phyloP scores from a whole-genome alignment of 1,140 invertebrate species.

The Temnothorax curvispinosus region DNA sequence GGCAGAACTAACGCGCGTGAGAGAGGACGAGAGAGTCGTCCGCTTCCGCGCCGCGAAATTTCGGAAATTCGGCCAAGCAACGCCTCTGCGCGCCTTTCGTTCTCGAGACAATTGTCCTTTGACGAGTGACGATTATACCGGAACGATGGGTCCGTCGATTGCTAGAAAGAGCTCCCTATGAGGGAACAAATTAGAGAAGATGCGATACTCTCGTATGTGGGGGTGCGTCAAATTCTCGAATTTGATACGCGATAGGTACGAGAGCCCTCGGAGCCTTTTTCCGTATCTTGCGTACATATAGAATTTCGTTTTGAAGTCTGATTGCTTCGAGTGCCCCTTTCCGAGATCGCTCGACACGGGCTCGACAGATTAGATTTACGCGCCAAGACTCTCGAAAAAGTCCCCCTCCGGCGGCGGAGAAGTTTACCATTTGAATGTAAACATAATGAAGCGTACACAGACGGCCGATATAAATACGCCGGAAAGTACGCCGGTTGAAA shows the following conservation, averaged over 20 bases:
- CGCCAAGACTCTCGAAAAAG: background rate
- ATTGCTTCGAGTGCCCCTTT: background rate
- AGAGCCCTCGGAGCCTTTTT: background rate
- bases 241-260: background rate
- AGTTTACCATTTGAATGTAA: constrained; percentile 36
- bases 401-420: background rate
- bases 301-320: constrained; percentile 8
- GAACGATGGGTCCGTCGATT: background rate
- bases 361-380: constrained; percentile 35
- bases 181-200: background rate
- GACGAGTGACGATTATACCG: background rate
- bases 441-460: constrained; percentile 50
- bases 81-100: background rate
- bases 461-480: constrained; percentile 35
- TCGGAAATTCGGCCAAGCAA: constrained; percentile 34
- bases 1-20: constrained; percentile 6
- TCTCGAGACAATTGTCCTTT: background rate
- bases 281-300: background rate
- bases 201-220: background rate
- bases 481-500: constrained; percentile 41
- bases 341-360: background rate
- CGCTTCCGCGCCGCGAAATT: constrained; percentile 45
- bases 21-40: constrained; percentile 11
- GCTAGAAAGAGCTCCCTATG: background rate
- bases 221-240: background rate